phyloP scores from a whole-genome alignment of 2,888 invertebrate genomes.

The Apotomis betuletana region DNA sequence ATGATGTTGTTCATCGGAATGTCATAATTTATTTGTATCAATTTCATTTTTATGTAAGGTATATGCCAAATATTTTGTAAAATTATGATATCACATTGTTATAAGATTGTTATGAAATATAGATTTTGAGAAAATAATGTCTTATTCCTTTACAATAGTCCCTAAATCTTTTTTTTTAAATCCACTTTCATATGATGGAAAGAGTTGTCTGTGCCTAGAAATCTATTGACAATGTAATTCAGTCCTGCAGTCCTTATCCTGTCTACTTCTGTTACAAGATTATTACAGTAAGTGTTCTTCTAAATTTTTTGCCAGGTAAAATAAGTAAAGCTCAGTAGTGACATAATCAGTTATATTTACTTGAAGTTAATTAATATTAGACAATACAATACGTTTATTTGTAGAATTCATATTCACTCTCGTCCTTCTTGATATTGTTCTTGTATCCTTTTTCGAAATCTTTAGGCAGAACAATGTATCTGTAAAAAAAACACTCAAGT shows the following conservation, averaged over 20 bases:
- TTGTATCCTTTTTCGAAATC: constrained; percentile 99
- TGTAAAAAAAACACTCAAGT: constrained; percentile 52
- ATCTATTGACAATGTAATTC: too few species aligned
- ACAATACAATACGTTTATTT: constrained; percentile 86
- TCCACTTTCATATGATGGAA: too few species aligned
- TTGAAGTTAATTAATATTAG: constrained; percentile 31
- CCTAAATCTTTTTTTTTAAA: too few species aligned
- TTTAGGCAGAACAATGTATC: constrained; percentile 98
- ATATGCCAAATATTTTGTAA: constrained; percentile 83
- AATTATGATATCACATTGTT: constrained; percentile 79
- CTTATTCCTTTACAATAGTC: neutral
- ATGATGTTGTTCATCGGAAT: constrained; percentile 46
- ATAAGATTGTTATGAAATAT: constrained; percentile 81
- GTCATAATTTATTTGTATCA: constrained; percentile 63
- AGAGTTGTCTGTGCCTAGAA: too few species aligned
- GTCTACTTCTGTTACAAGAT: too few species aligned
- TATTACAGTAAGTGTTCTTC: too few species aligned
- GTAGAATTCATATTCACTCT: constrained; percentile 99
- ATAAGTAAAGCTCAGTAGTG: neutral
- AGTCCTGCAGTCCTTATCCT: too few species aligned
- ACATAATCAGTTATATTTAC: constrained; percentile 35
- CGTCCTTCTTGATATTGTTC: constrained; percentile 99
- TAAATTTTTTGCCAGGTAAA: neutral
- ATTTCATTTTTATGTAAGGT: constrained; percentile 71
- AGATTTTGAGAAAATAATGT: constrained; percentile 68